Percentiles rank a stretch among this genome's conserved stretches.
phyloP scores from a whole-genome alignment of 2,113 vertebrate genomes.

The Protomyctophum bolini region DNA sequence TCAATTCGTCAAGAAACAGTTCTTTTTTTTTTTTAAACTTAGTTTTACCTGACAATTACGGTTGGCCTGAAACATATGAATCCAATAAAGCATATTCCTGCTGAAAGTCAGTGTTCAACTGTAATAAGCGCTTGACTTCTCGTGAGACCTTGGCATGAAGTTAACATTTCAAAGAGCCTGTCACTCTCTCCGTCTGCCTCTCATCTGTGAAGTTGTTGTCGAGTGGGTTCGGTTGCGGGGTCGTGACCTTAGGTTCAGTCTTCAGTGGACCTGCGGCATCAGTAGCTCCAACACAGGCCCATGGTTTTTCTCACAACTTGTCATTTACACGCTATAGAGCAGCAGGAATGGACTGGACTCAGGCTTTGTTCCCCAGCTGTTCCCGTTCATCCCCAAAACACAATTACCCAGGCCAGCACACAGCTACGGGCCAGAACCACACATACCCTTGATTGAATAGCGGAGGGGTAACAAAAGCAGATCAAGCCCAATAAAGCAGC shows the following conservation, averaged over 20 bases:
- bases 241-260: slow-evolving; percentile 29
- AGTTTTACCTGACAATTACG: too few relatives aligned
- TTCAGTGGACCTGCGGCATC: slow-evolving; percentile 29
- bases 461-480: slow-evolving; percentile 61
- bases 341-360: slow-evolving; percentile 48
- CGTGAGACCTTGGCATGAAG: slow-evolving; percentile 12
- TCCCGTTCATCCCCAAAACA: slow-evolving; percentile 68
- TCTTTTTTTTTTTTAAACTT: neutral
- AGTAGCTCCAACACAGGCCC: slow-evolving; percentile 9
- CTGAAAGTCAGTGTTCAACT: slow-evolving; percentile 7
- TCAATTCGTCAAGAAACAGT: too few relatives aligned
- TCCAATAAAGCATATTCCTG: slow-evolving; percentile 20
- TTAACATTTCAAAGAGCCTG: slow-evolving; percentile 18
- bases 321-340: slow-evolving; percentile 21
- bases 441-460: slow-evolving; percentile 61
- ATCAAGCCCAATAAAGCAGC: slow-evolving; percentile 65
- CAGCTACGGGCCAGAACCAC: slow-evolving; percentile 58
- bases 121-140: slow-evolving; percentile 17
- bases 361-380: slow-evolving; percentile 75
- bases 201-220: slow-evolving; percentile 13
- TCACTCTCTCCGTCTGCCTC: slow-evolving; percentile 7
- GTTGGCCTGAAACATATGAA: slow-evolving; percentile 22
- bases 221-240: neutral
- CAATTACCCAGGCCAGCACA: slow-evolving; percentile 66
- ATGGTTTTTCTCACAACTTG: slow-evolving; percentile 47